Percentiles rank a stretch among this genome's conserved stretches.
Conservation (phyloP, 2,113 vertebrate species). For the Carassius gibelio region DNA sequence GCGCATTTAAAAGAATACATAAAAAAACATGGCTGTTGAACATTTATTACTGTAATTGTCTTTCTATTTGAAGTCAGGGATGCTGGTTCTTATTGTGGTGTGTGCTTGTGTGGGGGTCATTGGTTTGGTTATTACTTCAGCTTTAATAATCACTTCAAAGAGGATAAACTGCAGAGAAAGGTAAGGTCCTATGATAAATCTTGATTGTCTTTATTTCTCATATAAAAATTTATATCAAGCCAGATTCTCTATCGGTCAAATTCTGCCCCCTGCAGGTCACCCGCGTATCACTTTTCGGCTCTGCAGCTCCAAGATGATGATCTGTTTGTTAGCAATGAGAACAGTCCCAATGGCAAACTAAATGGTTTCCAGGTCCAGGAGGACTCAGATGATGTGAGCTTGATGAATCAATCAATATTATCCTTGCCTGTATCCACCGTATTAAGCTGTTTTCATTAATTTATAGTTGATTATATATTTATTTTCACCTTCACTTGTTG, state of each 20-base stretch:
- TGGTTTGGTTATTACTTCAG: conserved; percentile 60
- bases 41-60: background rate
- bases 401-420: background rate
- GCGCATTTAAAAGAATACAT: too few species aligned
- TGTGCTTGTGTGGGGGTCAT: conserved; percentile 63
- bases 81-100: conserved; percentile 71
- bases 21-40: too few species aligned
- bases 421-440: background rate
- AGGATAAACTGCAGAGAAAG: conserved; percentile 67
- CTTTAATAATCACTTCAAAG: conserved; percentile 63
- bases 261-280: conserved; percentile 62
- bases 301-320: conserved; percentile 72
- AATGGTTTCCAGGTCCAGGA: conserved; percentile 61
- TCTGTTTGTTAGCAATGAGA: conserved; percentile 56
- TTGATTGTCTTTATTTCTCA: background rate
- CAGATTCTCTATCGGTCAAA: background rate
- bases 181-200: conserved; percentile 56
- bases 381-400: conserved; percentile 74
- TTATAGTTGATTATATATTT: background rate
- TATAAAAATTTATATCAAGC: background rate
- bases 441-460: background rate
- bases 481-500: background rate
- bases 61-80: conserved; percentile 63
- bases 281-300: conserved; percentile 74
- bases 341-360: conserved; percentile 63